phyloP scores from a whole-genome alignment of 2,797 vertebrate species.

The Danio tinwini region DNA sequence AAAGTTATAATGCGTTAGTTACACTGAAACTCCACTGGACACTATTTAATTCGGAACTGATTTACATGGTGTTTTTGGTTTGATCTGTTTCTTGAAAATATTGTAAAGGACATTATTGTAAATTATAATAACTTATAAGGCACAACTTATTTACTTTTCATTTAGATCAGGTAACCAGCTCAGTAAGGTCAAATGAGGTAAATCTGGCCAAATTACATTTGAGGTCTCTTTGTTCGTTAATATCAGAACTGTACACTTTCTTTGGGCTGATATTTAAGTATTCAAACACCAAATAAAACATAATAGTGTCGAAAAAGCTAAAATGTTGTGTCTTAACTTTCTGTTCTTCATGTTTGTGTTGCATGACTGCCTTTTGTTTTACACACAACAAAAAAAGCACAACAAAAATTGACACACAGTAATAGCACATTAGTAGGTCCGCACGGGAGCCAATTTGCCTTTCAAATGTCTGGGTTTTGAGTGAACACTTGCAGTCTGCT shows the following conservation, averaged over 20 bases:
- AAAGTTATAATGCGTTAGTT: background rate
- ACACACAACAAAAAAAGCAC: background rate
- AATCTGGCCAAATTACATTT: background rate
- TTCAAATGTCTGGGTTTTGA: constrained; percentile 46
- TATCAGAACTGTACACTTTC: background rate
- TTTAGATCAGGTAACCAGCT: background rate
- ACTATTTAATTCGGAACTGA: constrained; percentile 3
- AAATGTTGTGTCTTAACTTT: background rate
- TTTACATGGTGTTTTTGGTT: background rate
- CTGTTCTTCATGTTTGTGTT: background rate
- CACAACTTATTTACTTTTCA: background rate
- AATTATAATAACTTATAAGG: background rate
- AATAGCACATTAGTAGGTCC: constrained; percentile 31
- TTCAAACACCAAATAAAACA: background rate
- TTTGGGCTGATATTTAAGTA: background rate
- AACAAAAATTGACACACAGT: constrained; percentile 2
- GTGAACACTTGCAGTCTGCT: constrained; percentile 22
- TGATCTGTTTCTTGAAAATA: background rate
- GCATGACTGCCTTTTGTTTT: background rate
- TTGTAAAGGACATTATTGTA: background rate
- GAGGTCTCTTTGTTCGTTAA: background rate
- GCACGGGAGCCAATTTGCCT: constrained; percentile 41
- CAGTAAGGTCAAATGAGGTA: background rate
- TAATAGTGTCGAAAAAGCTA: constrained; percentile 4
- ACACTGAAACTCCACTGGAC: constrained; percentile 8